Conservation (phyloP, 2,113 vertebrate genomes). For the Gopherus evgoodei region DNA sequence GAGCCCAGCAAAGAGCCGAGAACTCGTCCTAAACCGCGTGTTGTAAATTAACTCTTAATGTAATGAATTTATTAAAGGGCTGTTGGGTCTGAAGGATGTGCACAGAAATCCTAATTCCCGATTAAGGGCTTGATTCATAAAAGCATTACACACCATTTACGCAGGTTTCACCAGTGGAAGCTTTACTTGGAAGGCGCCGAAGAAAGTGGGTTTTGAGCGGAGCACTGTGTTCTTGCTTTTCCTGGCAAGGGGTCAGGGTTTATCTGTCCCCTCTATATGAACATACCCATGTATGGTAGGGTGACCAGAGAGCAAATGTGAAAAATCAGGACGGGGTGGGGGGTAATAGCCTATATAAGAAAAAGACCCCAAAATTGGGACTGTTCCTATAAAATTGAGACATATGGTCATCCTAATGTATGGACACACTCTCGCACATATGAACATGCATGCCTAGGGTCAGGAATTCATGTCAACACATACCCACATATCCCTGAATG, state of each 20-base stretch:
- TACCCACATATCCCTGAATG: background rate
- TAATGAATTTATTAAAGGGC: conserved; percentile 69
- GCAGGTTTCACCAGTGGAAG: conserved; percentile 54
- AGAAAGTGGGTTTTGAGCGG: background rate
- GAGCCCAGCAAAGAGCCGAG: conserved; percentile 43
- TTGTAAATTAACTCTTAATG: conserved; percentile 77
- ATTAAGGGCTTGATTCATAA: conserved; percentile 71
- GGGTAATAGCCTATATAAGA: too few species aligned
- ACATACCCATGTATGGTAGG: background rate
- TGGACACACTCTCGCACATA: background rate
- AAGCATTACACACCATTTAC: conserved; percentile 43
- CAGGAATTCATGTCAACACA: background rate
- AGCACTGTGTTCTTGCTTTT: background rate
- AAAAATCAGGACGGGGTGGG: too few species aligned
- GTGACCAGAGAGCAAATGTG: too few species aligned
- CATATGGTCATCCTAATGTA: background rate
- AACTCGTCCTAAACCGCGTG: conserved; percentile 41
- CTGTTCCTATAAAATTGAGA: too few species aligned
- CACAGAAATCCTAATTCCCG: conserved; percentile 43
- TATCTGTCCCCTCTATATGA: background rate
- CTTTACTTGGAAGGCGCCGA: conserved; percentile 61
- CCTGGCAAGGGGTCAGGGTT: background rate
- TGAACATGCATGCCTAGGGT: background rate
- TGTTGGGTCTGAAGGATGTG: conserved; percentile 63
- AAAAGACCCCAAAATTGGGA: too few species aligned